Conservation (phyloP, 2,797 vertebrate species). For the Hoplostethus mediterraneus region DNA sequence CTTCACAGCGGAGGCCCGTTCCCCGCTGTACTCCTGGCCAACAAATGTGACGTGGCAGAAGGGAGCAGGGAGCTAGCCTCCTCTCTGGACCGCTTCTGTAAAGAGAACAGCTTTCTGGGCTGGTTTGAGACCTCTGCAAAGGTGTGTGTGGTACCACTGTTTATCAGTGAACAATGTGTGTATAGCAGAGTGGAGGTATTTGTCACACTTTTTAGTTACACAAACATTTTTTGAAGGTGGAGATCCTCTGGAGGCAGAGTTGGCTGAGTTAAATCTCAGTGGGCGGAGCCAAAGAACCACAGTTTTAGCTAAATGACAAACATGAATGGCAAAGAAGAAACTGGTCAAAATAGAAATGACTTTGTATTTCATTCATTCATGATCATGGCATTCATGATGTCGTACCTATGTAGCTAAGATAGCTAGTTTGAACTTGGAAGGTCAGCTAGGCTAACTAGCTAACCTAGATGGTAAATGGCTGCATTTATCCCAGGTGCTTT, state of each 20-base stretch:
- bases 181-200: neutral
- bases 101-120: slow-evolving; percentile 85
- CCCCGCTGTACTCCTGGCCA: slow-evolving; percentile 88
- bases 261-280: neutral
- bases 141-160: slow-evolving; percentile 62
- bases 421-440: too few species aligned
- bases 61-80: slow-evolving; percentile 69
- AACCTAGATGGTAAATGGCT: too few species aligned
- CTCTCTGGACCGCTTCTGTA: slow-evolving; percentile 88
- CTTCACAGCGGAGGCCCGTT: slow-evolving; percentile 84
- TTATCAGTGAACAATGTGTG: neutral
- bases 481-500: too few species aligned
- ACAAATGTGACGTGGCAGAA: slow-evolving; percentile 88
- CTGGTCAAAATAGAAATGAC: too few species aligned
- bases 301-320: too few species aligned
- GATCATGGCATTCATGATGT: too few species aligned
- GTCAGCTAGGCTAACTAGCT: too few species aligned
- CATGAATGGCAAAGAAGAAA: too few species aligned
- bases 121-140: slow-evolving; percentile 93
- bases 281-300: too few species aligned
- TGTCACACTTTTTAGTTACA: neutral
- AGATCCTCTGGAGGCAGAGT: neutral
- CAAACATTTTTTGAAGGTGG: neutral
- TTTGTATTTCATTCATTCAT: too few species aligned
- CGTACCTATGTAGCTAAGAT: too few species aligned